A percentile compares a stretch with the other conserved stretches of the same genome.
These are phyloP conservation scores for Frankliniella fusca DNA, from an alignment of 2,888 invertebrate genomes.

Conservation along the genomic window DNA sequence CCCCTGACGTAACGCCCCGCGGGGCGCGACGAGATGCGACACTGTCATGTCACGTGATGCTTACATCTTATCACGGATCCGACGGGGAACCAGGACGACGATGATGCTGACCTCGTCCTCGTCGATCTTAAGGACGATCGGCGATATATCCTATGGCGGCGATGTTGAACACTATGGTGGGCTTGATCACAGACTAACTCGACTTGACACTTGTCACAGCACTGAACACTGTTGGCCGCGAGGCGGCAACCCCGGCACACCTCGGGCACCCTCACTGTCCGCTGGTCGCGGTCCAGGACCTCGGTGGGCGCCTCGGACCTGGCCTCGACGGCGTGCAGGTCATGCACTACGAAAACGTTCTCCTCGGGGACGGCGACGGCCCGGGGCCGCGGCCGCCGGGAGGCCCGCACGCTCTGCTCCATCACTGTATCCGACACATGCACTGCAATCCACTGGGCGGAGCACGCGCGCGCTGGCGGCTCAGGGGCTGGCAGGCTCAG, in stretches of 20 bases:
- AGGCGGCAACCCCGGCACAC: neutral
- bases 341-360: neutral
- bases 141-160: neutral
- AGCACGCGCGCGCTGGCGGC: neutral
- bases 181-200: neutral
- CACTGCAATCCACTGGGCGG: neutral
- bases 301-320: neutral
- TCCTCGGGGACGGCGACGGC: neutral
- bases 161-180: neutral
- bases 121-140: neutral
- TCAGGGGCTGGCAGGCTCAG: conserved; percentile 9
- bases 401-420: neutral
- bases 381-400: neutral
- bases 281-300: conserved; percentile 3
- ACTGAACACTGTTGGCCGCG: neutral
- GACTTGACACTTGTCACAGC: neutral
- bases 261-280: neutral
- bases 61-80: conserved; percentile 17
- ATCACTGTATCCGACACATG: conserved; percentile 3
- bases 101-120: neutral
- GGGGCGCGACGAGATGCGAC: too few relatives aligned
- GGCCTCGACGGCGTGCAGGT: conserved; percentile 6
- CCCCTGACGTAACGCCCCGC: too few relatives aligned
- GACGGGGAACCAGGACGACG: conserved; percentile 10
- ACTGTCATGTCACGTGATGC: neutral